These are phyloP conservation scores for Noctuana brunneofusca DNA, from an alignment of 2,888 invertebrate genomes.

Conservation along the genomic window DNA sequence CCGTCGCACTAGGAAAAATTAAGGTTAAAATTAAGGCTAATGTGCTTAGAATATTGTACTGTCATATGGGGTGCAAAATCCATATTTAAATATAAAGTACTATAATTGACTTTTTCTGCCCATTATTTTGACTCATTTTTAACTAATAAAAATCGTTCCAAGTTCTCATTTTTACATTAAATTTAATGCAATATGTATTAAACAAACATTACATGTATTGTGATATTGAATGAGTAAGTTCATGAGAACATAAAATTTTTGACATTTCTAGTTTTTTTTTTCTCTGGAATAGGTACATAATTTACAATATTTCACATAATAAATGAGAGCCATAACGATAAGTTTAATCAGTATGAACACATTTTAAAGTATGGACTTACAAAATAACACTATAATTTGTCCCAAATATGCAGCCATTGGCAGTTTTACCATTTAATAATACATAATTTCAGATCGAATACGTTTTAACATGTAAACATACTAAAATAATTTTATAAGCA, in stretches of 20 bases:
- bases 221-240: not conserved
- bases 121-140: slow-evolving; percentile 3
- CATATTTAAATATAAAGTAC: not conserved
- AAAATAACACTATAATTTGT: slow-evolving; percentile 24
- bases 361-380: slow-evolving; percentile 25
- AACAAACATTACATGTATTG: not conserved
- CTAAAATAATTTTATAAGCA: slow-evolving; percentile 21
- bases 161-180: slow-evolving; percentile 1
- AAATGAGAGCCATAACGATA: slow-evolving; percentile 49
- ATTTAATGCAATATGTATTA: no score
- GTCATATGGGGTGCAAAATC: no score
- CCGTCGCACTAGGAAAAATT: no score
- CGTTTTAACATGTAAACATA: slow-evolving; percentile 11
- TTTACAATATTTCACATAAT: slow-evolving; percentile 47
- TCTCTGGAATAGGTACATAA: slow-evolving; percentile 39
- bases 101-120: not conserved
- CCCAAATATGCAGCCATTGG: slow-evolving; percentile 10
- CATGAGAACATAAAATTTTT: slow-evolving; percentile 18
- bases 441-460: slow-evolving; percentile 9
- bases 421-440: not conserved
- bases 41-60: no score
- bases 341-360: slow-evolving; percentile 28
- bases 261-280: slow-evolving; percentile 2
- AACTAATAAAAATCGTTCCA: slow-evolving; percentile 5
- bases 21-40: no score